Evolutionary conservation across 1,140 invertebrate genomes (phyloP), one percentile per base, ranked within the genome.

Genomic region (Drosophila erecta): DNA sequence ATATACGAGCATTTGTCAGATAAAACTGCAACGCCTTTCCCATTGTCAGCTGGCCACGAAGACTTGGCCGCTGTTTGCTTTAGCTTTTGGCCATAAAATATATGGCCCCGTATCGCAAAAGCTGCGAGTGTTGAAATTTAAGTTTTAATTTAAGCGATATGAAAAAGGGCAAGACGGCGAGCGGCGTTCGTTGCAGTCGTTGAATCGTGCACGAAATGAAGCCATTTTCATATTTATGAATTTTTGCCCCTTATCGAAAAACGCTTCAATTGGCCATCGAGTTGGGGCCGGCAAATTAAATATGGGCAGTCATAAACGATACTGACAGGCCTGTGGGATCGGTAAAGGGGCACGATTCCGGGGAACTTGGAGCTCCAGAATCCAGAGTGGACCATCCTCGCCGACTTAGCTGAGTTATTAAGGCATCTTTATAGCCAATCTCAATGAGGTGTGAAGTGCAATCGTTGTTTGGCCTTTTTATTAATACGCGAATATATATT

Each of bases 381-480:
- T 3, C 12, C 14, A 14, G 35, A 27, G n/a, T 8, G 41, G 37
- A 53, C 38, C 61, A 65, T 69, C 61, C 54, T 37, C 66, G 38
- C 22, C 60, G 65, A 71, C 81, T 90, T 77, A 83, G 79, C 76
- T 90, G 87, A 90, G 87, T 90, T 90, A 90, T 90, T 90, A 90
- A 90, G 87, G 83, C 87, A 90, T 90, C 86, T 90, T 90, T 87
- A 90, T 90, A 67, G 83, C 69, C 87, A 90, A 90, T 90, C 87
- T 90, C 87, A 90, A 90, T 90, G 87, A 90, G 87, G 87, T 90
- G 87, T 90, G 87, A 90, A 90, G 81, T 90, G 87, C 87, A 90
- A 87, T 90, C 87, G 87, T 83, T 84, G 67, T 75, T 75, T 79
- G 79, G 70, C 76, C 60, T 74, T 86, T 90, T 87, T 86, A 90